These are phyloP conservation scores for Terrapene triunguis DNA, from an alignment of 2,113 vertebrate genomes.

Conservation along the genomic window DNA sequence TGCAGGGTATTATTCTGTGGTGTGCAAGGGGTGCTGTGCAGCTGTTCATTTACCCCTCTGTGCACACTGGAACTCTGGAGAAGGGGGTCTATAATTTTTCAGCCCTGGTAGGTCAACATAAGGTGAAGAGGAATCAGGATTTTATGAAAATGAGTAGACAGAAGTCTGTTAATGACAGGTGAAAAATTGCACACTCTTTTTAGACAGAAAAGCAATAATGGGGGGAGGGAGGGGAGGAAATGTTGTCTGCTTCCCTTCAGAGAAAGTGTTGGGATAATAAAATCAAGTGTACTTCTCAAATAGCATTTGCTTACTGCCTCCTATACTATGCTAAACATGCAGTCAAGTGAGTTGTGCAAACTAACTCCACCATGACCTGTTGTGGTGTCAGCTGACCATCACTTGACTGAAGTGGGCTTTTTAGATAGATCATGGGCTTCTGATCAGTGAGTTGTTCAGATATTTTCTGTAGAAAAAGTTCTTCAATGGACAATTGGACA, in stretches of 20 bases:
- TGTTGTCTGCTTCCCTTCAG: background rate
- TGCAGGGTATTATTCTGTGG: fast-evolving
- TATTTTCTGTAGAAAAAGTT: background rate
- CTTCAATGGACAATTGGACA: background rate
- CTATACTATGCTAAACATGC: background rate
- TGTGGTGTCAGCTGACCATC: background rate
- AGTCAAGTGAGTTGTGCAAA: background rate
- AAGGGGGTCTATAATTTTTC: background rate
- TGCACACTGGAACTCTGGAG: background rate
- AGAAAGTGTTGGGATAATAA: background rate
- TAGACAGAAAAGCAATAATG: background rate
- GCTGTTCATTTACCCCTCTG: background rate
- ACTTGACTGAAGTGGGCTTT: background rate
- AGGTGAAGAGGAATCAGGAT: background rate
- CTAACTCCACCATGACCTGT: background rate
- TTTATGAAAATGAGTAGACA: background rate
- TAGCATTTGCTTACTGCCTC: background rate
- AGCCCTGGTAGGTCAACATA: background rate
- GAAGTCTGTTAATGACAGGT: background rate
- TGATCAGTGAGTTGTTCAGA: background rate
- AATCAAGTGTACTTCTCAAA: constrained; percentile 32
- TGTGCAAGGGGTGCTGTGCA: background rate
- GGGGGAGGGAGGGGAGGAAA: background rate
- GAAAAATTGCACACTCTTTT: background rate
- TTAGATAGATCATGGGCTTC: constrained; percentile 12